phyloP scores from a whole-genome alignment of 2,888 invertebrate genomes.

The Plebejus melissa region DNA sequence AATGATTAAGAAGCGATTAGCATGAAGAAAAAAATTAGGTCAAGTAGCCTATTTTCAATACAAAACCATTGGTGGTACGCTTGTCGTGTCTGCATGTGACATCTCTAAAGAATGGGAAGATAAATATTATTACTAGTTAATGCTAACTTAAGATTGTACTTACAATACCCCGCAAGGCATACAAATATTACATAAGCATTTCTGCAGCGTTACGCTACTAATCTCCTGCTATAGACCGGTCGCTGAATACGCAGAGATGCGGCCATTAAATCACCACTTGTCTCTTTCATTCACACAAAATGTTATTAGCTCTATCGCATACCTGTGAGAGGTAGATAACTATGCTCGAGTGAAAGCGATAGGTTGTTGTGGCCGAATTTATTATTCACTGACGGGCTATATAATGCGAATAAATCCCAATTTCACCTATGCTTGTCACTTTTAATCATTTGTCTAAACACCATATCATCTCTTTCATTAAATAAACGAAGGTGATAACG shows the following conservation, averaged over 20 bases:
- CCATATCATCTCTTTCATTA: no score
- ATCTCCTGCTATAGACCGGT: background rate
- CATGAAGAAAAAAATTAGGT: no score
- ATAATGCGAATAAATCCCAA: no score
- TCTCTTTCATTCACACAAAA: background rate
- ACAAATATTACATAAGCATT: background rate
- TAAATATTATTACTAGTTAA: background rate
- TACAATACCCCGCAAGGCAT: conserved; percentile 2
- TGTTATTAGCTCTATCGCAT: background rate
- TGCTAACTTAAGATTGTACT: background rate
- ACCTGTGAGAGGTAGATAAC: no score
- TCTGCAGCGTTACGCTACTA: background rate
- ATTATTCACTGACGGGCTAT: no score
- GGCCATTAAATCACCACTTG: background rate
- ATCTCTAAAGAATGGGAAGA: background rate
- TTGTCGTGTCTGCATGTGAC: background rate
- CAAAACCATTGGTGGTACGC: background rate
- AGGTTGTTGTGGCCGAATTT: no score
- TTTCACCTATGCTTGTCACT: no score
- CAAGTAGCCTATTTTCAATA: conserved; percentile 11
- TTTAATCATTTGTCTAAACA: no score
- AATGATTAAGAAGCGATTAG: no score
- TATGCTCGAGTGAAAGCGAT: no score
- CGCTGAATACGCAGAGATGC: background rate
- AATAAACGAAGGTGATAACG: no score